Evolutionary conservation across 1,140 invertebrate genomes (phyloP).

Genomic region (Aphis craccivora): DNA sequence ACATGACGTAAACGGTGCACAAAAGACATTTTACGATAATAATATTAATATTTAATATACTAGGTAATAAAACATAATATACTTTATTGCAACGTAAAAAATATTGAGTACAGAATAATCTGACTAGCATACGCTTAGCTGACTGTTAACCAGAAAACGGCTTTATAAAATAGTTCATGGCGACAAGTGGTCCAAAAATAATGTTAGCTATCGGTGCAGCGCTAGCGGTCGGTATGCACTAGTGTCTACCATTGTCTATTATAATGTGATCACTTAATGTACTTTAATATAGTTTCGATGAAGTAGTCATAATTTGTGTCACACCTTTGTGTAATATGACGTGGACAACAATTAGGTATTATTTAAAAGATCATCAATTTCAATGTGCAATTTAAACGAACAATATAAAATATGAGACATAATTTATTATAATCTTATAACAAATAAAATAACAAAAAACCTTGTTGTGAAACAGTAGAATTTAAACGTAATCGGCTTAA

Average conservation of each 20-base stretch:
- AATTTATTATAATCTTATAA: no score
- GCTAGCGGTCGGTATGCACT: no score
- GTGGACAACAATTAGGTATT: background rate
- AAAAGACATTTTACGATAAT: background rate
- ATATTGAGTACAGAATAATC: no score
- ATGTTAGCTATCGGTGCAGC: no score
- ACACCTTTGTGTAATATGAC: background rate
- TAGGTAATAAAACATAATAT: no score
- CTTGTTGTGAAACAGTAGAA: background rate
- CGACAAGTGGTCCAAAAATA: no score
- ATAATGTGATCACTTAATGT: background rate
- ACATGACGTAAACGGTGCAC: background rate
- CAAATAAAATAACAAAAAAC: no score
- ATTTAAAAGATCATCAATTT: background rate
- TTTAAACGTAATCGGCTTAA: background rate
- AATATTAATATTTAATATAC: background rate
- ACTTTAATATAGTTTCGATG: background rate
- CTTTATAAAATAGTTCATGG: no score
- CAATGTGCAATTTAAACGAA: background rate
- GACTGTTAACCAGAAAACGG: no score
- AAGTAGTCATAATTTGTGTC: background rate
- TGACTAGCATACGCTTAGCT: no score
- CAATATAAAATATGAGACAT: no score
- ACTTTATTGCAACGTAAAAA: background rate
- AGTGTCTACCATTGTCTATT: no score